Base-by-base conservation (phyloP, 2,113 vertebrate species). In the Callipepla californica region DNA sequence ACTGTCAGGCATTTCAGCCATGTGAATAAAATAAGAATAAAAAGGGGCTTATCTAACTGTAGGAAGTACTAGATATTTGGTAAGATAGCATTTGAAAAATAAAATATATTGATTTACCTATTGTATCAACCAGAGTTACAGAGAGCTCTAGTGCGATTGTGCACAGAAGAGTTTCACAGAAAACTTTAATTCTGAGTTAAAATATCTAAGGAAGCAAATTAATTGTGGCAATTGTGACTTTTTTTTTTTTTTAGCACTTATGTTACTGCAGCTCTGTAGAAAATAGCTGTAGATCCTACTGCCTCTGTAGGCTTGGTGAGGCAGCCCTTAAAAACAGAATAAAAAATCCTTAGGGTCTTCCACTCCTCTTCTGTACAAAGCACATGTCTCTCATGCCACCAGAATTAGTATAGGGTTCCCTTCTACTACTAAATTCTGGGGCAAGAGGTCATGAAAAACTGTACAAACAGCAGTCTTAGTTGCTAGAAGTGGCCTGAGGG, bases 151-250 rank as follows among this genome's bases (percentile, higher is more conserved):
- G 14, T 17, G 9, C 25, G 80, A 85, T 82, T 85, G 85, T 5
- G 2, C 22, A 69, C 26, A 63, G 23, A 90, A 61, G 30, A 76
- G 11, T 76, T 95, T 91, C 70, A 69, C 17, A 77, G 55, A 76
- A 89, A 82, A 77, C 3, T 32, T 57, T 91, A 79, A 69, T 92
- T 94, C 88, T 92, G 32, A 80, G 89, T 89, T 91, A 80, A 89
- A 87, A 77, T 51, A 3, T 87, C 79, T 74, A 55, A 74, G 50
- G 68, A 91, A 85, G 44, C 3, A 85, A 87, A 80, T n/a, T 11
- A 47, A 87, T 87, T 91, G 74, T 11, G 28, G 22, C 3, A 47
- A 87, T 87, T 91, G 74, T 14, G 28, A 19, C 3, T 72, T 61
- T 65, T 92, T 81, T 84, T 76, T 45, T 62, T 82, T 51, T 28